Evolutionary conservation across 2,113 vertebrate species (phyloP), one percentile per base, ranked within the genome.

Genomic region (Nothocercus julius): DNA sequence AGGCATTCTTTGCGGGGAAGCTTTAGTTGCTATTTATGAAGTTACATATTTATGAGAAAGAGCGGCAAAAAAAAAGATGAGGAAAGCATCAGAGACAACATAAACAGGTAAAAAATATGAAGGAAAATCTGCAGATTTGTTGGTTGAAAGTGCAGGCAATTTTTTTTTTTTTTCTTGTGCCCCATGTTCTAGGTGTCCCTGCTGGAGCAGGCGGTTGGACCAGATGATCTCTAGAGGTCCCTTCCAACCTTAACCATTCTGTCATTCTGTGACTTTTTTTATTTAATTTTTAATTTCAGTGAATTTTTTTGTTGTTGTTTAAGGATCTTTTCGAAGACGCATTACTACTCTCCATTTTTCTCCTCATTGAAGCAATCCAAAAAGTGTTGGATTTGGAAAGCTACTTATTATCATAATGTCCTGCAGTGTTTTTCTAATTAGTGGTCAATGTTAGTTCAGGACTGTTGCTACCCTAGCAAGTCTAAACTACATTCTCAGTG

Each of bases 401-500:
- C 24, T 59, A 6, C 62, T 86, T 56, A 22, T 80, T 86, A 62
- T n/a, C 47, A 66, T 69, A n/a, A 62, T 8, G 36, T 82, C 76
- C 76, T 42, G 87, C 84, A 36, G 87, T 85, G 80, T 32, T 87
- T 64, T 69, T 49, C 27, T 87, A 69, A 87, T 92, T 78, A 74
- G 69, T 27, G 85, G 58, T 79, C 92, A 79, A 3, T 90, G 75
- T 56, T 92, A 47, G 70, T 56, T 85, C 61, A 78, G 66, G 70
- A 42, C 84, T 0, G 2, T 45, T 78, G 58, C 61, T 36, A 64
- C 14, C 56, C 61, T 66, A 59, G 61, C 45, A 85, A 49, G 76
- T 51, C 38, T 66, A 56, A 85, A 75, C 79, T 73, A 27, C 72
- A 42, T 58, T 45, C 66, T 49, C 44, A 53, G 56, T 82, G 28